Percentiles rank a stretch among this genome's conserved stretches.
Conservation (phyloP, 1,140 invertebrate genomes). For the Cydia strobilella region DNA sequence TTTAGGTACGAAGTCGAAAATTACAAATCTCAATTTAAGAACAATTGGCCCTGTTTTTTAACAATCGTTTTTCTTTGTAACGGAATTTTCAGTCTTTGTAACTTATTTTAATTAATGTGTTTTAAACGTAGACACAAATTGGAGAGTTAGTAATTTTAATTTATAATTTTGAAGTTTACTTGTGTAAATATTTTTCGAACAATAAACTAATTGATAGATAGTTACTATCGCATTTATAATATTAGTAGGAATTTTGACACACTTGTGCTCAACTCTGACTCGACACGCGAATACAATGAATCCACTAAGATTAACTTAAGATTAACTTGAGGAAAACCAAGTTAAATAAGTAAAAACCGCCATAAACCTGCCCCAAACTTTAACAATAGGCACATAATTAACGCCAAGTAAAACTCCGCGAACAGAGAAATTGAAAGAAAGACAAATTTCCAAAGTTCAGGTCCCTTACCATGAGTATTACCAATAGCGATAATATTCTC, state of each 20-base stretch:
- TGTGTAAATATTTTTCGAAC: no score
- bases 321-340: constrained; percentile 19
- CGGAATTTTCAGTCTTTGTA: neutral
- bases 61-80: neutral
- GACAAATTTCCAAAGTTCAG: constrained; percentile 29
- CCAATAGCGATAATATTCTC: neutral
- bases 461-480: neutral
- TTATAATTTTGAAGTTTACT: neutral
- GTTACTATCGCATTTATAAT: no score
- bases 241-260: no score
- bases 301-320: neutral
- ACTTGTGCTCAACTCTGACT: neutral
- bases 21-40: neutral
- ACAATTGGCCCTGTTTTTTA: neutral
- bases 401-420: constrained; percentile 1
- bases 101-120: neutral
- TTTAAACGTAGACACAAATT: neutral
- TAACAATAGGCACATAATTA: constrained; percentile 28
- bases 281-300: neutral
- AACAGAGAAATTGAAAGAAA: constrained; percentile 30
- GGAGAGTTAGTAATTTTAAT: neutral
- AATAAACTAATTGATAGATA: no score
- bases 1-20: constrained; percentile 22
- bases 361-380: constrained; percentile 16
- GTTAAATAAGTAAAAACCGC: constrained; percentile 11